Evolutionary conservation across 2,113 vertebrate genomes (phyloP), one percentile per base, ranked within the genome.

Genomic region (Zapus hudsonius): DNA sequence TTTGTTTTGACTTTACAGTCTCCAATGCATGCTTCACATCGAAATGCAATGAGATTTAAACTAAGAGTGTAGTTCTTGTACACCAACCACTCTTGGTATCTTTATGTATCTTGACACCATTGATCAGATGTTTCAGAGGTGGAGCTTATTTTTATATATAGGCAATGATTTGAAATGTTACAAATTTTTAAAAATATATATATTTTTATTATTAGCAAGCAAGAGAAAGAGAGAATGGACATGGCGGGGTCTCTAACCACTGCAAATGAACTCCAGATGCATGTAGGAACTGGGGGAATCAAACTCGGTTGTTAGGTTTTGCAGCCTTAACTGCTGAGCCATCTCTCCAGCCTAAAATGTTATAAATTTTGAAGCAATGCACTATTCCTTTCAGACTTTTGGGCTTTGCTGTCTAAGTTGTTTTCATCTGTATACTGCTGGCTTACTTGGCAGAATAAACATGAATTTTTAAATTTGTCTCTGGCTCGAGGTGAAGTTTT

Each of bases 401-500:
- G 5, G 72, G 55, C 15, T n/a, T 85, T 5, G 10, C 31, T 27
- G 52, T 27, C 66, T 75, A 36, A 80, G 36, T 64, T 64, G 42
- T 74, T 90, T 87, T 47, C 22, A 11, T 90, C 44, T 74, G 4
- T 64, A 55, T 83, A 33, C 76, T 73, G 25, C 70, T 86, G 2
- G 15, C 29, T 91, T 38, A 61, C 40, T 44, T 66, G 57, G 36
- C 59, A 57, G 33, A 61, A 17, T 38, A 69, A 82, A 89, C n/a
- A n/a, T 66, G 80, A 79, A 57, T 44, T 86, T 91, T 96, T 89
- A 20, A 78, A 67, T 92, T 72, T 52, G 38, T 84, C 66, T 82
- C 80, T 3, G 16, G 44, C 38, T 63, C 44, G 61, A 20, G 17
- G 20, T 17, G 25, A 89, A 40, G 72, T 70, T 76, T 52, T 33